Evolutionary conservation across 2,113 vertebrate genomes (phyloP).

Genomic region (Ranitomeya imitator): DNA sequence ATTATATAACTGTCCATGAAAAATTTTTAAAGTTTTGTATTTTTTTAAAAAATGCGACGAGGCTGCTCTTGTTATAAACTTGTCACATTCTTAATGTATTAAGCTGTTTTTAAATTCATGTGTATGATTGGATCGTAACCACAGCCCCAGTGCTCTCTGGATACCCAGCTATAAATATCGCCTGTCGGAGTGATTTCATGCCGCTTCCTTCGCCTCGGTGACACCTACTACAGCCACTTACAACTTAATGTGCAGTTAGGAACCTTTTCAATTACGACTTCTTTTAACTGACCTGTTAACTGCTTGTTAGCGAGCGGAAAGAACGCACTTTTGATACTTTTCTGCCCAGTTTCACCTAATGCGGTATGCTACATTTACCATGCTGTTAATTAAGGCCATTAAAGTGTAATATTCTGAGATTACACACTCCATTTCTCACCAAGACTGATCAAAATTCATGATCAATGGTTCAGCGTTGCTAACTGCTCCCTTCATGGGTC

Average conservation of each 20-base stretch:
- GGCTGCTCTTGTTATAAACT: background rate
- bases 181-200: background rate
- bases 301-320: slow-evolving; percentile 35
- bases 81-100: background rate
- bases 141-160: background rate
- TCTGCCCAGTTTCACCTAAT: slow-evolving; percentile 48
- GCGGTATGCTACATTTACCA: slow-evolving; percentile 47
- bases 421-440: slow-evolving; percentile 43
- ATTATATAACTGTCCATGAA: background rate
- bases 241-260: slow-evolving; percentile 37
- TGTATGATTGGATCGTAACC: background rate
- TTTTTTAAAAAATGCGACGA: no score
- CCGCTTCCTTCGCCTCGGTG: background rate
- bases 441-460: slow-evolving; percentile 44
- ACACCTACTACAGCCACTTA: background rate
- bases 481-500: slow-evolving; percentile 17
- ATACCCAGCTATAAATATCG: background rate
- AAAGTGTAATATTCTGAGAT: slow-evolving; percentile 50
- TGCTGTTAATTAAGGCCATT: slow-evolving; percentile 44
- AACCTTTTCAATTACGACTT: slow-evolving; percentile 37
- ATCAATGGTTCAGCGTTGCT: slow-evolving; percentile 40
- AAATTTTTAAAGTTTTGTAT: no score
- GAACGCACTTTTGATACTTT: slow-evolving; percentile 15
- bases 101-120: background rate
- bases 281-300: slow-evolving; percentile 48